phyloP scores from a whole-genome alignment of 2,888 invertebrate genomes.

The Aplocera efformata region DNA sequence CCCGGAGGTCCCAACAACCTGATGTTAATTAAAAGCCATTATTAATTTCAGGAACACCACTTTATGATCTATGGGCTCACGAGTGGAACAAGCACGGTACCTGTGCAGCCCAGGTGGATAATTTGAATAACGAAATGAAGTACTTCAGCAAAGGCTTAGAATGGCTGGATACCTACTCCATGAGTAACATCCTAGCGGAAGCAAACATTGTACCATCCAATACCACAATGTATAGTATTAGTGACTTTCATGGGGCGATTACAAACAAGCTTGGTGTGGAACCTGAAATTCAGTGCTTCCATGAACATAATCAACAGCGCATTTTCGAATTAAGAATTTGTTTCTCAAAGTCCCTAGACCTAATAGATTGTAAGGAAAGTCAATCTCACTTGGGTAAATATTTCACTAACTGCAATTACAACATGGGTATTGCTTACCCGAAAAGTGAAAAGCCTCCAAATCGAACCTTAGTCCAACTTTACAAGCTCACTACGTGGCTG shows the following conservation, averaged over 20 bases:
- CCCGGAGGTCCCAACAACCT: too few species aligned
- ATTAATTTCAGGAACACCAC: conserved; percentile 47
- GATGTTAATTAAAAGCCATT: background rate
- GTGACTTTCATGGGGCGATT: conserved; percentile 53
- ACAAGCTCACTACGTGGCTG: conserved; percentile 78
- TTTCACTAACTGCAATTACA: conserved; percentile 24
- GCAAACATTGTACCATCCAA: conserved; percentile 73
- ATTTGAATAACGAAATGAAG: conserved; percentile 80
- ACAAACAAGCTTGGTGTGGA: conserved; percentile 75
- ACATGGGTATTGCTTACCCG: conserved; percentile 24
- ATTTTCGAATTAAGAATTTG: conserved; percentile 87
- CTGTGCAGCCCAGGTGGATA: conserved; percentile 81
- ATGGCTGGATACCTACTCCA: conserved; percentile 80
- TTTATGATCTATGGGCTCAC: conserved; percentile 85
- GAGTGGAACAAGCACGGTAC: conserved; percentile 92
- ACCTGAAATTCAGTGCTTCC: conserved; percentile 82
- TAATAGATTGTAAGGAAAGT: conserved; percentile 80
- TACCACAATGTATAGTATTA: conserved; percentile 20
- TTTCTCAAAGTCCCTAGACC: conserved; percentile 82
- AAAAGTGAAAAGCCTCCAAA: conserved; percentile 47
- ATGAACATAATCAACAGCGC: conserved; percentile 79
- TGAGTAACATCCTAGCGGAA: conserved; percentile 78
- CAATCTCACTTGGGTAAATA: background rate
- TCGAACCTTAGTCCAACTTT: conserved; percentile 70
- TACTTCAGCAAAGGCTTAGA: conserved; percentile 84